Evolutionary conservation across 2,797 vertebrate species (phyloP).

Genomic region (Sebastes cheni): DNA sequence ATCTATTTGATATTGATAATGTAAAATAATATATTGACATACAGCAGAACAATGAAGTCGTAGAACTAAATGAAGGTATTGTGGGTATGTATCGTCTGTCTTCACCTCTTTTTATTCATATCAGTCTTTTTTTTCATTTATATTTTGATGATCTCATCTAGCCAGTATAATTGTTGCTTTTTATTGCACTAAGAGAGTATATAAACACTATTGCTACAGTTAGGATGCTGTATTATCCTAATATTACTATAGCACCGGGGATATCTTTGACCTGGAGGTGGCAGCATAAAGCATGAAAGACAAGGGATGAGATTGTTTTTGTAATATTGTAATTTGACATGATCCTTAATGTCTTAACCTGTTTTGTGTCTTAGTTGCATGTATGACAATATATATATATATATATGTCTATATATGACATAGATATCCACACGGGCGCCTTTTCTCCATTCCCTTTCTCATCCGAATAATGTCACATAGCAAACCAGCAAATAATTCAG

Average conservation of each 20-base stretch:
- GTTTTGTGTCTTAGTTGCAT: slow-evolving; percentile 21
- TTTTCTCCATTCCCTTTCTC: slow-evolving; percentile 16
- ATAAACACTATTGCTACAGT: not conserved
- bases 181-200: not conserved
- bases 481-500: not conserved
- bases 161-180: not conserved
- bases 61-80: not conserved
- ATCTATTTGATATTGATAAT: not conserved
- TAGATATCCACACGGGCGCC: slow-evolving; percentile 32
- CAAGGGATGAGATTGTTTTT: not conserved
- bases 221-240: not conserved
- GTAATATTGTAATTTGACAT: not conserved
- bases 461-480: not conserved
- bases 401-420: not conserved
- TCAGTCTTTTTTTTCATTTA: not conserved
- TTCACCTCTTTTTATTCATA: not conserved
- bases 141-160: not conserved
- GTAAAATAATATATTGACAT: not conserved
- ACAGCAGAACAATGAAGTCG: not conserved
- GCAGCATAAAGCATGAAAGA: not conserved
- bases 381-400: not conserved
- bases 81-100: not conserved
- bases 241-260: not conserved
- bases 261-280: not conserved
- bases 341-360: not conserved